A percentile compares a stretch with the other conserved stretches of the same genome.
Evolutionary conservation across 2,797 vertebrate species (phyloP).

Genomic region (Notamacropus eugenii): DNA sequence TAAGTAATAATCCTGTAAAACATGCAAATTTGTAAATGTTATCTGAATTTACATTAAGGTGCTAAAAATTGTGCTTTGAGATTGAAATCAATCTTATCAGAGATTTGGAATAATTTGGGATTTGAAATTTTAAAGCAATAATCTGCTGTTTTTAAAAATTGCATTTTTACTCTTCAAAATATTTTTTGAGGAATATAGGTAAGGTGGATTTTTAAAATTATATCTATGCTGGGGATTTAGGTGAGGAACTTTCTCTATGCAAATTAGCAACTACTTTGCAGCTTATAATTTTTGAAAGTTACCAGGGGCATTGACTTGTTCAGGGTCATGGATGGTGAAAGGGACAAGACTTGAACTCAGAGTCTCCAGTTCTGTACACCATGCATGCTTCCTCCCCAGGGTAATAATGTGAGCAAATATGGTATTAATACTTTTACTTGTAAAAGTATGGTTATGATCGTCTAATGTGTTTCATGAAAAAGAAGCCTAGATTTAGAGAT

Average conservation of each 20-base stretch:
- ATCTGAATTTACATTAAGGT: conserved; percentile 24
- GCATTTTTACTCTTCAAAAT: background rate
- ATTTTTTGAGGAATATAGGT: background rate
- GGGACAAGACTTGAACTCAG: background rate
- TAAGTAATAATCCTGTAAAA: background rate
- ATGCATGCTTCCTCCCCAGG: background rate
- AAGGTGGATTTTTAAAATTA: background rate
- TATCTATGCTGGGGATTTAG: background rate
- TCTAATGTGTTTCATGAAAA: background rate
- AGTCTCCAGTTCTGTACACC: background rate
- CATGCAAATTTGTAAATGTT: conserved; percentile 17
- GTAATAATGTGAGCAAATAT: conserved; percentile 38
- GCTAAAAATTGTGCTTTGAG: conserved; percentile 25
- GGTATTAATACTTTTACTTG: conserved; percentile 38
- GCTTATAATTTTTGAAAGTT: background rate
- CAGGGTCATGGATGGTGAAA: background rate
- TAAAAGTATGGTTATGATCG: conserved; percentile 11
- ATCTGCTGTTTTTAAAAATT: background rate
- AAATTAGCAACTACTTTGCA: background rate
- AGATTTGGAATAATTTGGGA: conserved; percentile 27
- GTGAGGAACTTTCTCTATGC: background rate
- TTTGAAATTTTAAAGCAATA: conserved; percentile 49
- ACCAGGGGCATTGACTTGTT: background rate
- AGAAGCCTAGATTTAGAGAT: background rate
- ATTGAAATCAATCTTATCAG: conserved; percentile 3